Evolutionary conservation across 2,888 invertebrate genomes (phyloP), one percentile per base, ranked within the genome.

Genomic region (Brenthis ino): DNA sequence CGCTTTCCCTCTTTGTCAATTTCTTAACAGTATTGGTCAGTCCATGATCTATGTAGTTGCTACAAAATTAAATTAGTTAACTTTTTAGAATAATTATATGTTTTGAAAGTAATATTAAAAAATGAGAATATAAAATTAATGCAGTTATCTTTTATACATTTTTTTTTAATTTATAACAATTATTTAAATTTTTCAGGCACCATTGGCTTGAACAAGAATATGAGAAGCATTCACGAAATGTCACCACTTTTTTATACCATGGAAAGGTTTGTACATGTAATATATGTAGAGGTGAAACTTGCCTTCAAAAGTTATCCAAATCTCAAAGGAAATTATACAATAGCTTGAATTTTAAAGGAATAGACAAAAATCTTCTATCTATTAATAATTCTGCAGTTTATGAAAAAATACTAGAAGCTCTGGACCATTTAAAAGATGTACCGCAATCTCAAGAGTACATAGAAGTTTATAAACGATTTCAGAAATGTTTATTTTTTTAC

Each of bases 371-470:
- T 53, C 33, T 56, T 48, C 14, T 67, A 57, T 47, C n/a, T 60
- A 5, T 72, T 58, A 20, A 72, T 16, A 54, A 58, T 57, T 54
- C 16, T 13, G 8, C 16, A 13, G 43, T 61, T 54, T 76, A 68
- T 54, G 37, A 43, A 11, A 68, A 67, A 33, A 6, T 69, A 6
- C 71, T 75, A 37, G 68, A 69, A 57, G 57, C 65, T 0, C 43
- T 75, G 6, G 67, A 71, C 0, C 51, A 71, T 0, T 56, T 79
- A 2, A 60, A 50, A 6, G 61, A 73, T 57, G 66, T 74, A 28
- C 75, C 74, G 4, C 74, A 72, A 50, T 74, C 78, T 0, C 33
- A 65, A 13, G 76, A 77, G 57, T 78, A 79, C 51, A 20, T 2
- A 3, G 37, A 72, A 20, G 69, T 77, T 0, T 77, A 50, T 37